phyloP scores from a whole-genome alignment of 2,888 invertebrate species.

The Abrostola triplasia region DNA sequence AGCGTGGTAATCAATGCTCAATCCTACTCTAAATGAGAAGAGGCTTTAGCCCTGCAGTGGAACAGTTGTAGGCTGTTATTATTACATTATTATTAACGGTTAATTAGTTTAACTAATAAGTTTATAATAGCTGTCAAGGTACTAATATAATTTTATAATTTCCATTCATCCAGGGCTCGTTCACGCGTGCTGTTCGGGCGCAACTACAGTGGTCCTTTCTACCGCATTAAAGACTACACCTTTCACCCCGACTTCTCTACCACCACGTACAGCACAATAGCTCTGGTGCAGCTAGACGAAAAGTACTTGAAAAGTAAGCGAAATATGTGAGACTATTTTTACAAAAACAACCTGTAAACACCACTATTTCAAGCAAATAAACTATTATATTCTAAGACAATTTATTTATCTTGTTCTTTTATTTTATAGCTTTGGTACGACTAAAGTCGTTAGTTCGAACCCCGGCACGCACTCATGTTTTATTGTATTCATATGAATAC shows the following conservation, averaged over 20 bases:
- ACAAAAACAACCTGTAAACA: no score
- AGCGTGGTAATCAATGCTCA: no score
- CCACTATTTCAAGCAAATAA: no score
- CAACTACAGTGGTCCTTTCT: conserved; percentile 53
- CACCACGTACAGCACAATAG: conserved; percentile 58
- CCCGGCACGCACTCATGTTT: no score
- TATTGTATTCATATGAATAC: no score
- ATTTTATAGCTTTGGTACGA: background rate
- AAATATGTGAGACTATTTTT: no score
- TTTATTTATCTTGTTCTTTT: background rate
- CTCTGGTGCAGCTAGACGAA: conserved; percentile 62
- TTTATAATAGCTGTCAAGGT: background rate
- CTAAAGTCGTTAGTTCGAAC: no score
- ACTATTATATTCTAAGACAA: no score
- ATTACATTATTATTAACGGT: no score
- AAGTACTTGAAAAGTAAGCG: background rate
- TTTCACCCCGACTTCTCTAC: conserved; percentile 65
- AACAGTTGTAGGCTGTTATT: no score
- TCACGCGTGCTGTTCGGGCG: conserved; percentile 62
- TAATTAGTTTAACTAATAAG: background rate
- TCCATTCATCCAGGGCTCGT: conserved; percentile 47
- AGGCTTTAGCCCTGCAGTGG: no score
- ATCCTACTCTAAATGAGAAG: no score
- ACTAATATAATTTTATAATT: conserved; percentile 2
- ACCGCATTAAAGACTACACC: conserved; percentile 61